A percentile compares a stretch with the other conserved stretches of the same genome.
These are phyloP conservation scores for Dendropsophus ebraccatus DNA, from an alignment of 2,113 vertebrate genomes.

Conservation along the genomic window DNA sequence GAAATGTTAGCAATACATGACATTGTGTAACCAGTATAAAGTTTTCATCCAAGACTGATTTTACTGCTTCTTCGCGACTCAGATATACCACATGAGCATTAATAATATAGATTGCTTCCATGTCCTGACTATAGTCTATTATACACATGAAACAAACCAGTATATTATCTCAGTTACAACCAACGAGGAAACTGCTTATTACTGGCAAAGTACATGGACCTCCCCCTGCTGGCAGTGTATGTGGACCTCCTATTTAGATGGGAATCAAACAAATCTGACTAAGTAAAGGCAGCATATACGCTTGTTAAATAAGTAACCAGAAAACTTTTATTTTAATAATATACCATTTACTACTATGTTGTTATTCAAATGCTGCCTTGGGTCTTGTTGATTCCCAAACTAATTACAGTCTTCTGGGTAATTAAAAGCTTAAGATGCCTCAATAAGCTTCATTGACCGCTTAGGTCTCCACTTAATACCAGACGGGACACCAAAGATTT, in stretches of 20 bases:
- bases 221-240: not conserved
- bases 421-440: not conserved
- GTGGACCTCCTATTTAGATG: conserved; percentile 45
- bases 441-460: not conserved
- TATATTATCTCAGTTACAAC: conserved; percentile 20
- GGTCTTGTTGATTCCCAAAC: not conserved
- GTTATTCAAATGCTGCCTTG: not conserved
- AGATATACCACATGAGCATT: conserved; percentile 19
- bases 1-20: not conserved
- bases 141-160: conserved; percentile 15
- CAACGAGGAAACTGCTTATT: conserved; percentile 29
- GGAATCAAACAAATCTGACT: conserved; percentile 1
- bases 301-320: conserved; percentile 40
- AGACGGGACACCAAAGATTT: not conserved
- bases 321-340: conserved; percentile 11
- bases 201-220: conserved; percentile 8
- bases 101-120: conserved; percentile 36
- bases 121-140: not conserved
- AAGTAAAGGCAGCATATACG: not conserved
- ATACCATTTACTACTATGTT: not conserved
- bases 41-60: not conserved
- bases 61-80: conserved; percentile 11
- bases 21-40: not conserved
- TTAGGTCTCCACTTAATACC: not conserved
- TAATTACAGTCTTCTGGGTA: not conserved